Evolutionary conservation across 2,888 invertebrate genomes (phyloP).

Genomic region (Ormyrus thymus): DNA sequence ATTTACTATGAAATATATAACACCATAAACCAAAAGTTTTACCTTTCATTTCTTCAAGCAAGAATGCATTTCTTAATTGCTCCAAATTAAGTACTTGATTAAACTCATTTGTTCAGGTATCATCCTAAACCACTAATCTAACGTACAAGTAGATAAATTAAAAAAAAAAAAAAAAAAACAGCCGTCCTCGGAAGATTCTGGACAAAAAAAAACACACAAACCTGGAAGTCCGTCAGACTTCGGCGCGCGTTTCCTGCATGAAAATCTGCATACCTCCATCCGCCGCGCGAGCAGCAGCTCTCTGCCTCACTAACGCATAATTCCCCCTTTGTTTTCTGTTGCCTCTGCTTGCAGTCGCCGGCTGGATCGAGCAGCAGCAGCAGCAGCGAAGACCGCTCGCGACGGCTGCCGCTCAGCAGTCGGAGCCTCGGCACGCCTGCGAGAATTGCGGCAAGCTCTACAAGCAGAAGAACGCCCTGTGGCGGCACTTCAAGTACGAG

Average conservation of each 20-base stretch:
- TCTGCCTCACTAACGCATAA: slow-evolving; percentile 29
- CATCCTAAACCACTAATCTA: too few relatives aligned
- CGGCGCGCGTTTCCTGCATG: neutral
- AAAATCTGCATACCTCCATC: neutral
- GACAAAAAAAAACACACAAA: neutral
- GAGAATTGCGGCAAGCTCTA: slow-evolving; percentile 69
- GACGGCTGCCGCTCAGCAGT: too few relatives aligned
- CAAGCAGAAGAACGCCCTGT: slow-evolving; percentile 67
- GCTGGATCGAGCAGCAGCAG: slow-evolving; percentile 21
- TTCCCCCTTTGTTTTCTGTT: slow-evolving; percentile 40
- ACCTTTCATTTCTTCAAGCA: too few relatives aligned
- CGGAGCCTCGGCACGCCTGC: slow-evolving; percentile 57
- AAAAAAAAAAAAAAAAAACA: too few relatives aligned
- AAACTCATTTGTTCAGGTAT: too few relatives aligned
- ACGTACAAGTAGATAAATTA: too few relatives aligned
- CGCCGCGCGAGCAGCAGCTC: neutral
- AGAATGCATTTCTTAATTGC: too few relatives aligned
- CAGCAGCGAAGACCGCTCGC: neutral
- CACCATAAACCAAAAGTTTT: too few relatives aligned
- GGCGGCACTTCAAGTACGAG: slow-evolving; percentile 72
- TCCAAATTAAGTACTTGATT: too few relatives aligned
- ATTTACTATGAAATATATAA: too few relatives aligned
- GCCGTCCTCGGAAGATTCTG: neutral
- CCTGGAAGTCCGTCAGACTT: neutral
- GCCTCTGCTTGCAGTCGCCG: slow-evolving; percentile 40